Evolutionary conservation across 2,888 invertebrate species (phyloP).

Genomic region (Epirrita christyi): DNA sequence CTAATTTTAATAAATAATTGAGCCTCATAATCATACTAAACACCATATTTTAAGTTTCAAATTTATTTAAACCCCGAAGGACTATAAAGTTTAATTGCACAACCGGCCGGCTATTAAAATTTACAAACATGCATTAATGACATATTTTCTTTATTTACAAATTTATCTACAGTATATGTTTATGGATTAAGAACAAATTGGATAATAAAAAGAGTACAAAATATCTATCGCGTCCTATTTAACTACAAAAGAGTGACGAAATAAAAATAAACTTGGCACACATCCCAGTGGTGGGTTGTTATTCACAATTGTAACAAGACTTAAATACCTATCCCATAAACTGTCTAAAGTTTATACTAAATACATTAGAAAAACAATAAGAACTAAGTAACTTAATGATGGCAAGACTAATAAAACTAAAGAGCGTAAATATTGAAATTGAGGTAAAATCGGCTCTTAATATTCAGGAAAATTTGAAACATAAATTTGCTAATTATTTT

Average conservation of each 20-base stretch:
- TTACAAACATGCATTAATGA: conserved; percentile 57
- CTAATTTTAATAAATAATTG: conserved; percentile 57
- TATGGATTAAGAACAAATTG: conserved; percentile 5
- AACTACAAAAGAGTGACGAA: conserved; percentile 5
- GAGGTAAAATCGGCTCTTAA: conserved; percentile 33
- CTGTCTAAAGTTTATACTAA: no score
- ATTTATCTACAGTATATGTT: conserved; percentile 24
- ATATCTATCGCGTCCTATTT: neutral
- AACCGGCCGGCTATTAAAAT: conserved; percentile 75
- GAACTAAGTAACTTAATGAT: conserved; percentile 17
- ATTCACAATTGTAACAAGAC: conserved; percentile 12
- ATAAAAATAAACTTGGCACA: conserved; percentile 34
- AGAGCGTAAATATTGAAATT: conserved; percentile 13
- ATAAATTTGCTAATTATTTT: neutral
- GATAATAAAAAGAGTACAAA: neutral
- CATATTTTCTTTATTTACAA: conserved; percentile 54
- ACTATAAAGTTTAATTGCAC: conserved; percentile 74
- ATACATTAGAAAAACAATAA: conserved; percentile 1
- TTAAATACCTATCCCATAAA: neutral
- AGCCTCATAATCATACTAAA: conserved; percentile 65
- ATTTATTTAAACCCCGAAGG: conserved; percentile 49
- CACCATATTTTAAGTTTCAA: conserved; percentile 55
- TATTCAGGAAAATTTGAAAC: neutral
- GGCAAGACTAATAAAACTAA: conserved; percentile 25
- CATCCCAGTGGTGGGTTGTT: conserved; percentile 33